Percentiles rank a stretch among this genome's conserved stretches.
Conservation (phyloP, 2,797 vertebrate species). For the Fistularia tabacaria region DNA sequence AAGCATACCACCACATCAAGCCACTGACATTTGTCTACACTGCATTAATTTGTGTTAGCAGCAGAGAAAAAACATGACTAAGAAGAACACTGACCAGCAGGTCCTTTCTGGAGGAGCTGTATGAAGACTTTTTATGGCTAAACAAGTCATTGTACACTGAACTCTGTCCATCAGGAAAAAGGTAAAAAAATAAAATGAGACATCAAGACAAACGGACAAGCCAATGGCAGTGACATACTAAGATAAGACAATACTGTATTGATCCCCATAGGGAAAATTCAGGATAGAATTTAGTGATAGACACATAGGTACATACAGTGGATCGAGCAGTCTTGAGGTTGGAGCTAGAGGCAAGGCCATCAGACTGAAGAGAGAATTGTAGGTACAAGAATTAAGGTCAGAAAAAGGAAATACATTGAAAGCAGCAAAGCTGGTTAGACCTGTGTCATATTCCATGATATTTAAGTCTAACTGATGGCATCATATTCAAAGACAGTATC, state of each 20-base stretch:
- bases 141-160: conserved; percentile 81
- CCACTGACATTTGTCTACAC: conserved; percentile 6
- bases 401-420: conserved; percentile 6
- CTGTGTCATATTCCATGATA: background rate
- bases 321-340: conserved; percentile 75
- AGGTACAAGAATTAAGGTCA: conserved; percentile 22
- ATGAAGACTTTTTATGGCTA: conserved; percentile 76
- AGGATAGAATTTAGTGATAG: too few species aligned
- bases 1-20: conserved; percentile 20
- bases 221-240: conserved; percentile 6
- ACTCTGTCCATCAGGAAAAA: conserved; percentile 69
- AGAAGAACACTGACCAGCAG: conserved; percentile 83
- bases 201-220: conserved; percentile 5
- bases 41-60: conserved; percentile 28
- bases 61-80: conserved; percentile 5
- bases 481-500: too few species aligned
- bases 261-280: too few species aligned
- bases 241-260: background rate
- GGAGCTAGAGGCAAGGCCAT: conserved; percentile 65
- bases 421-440: background rate
- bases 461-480: too few species aligned
- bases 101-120: conserved; percentile 79
- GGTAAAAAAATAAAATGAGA: conserved; percentile 12
- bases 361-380: conserved; percentile 69
- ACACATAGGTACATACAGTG: conserved; percentile 74